Percentiles rank a stretch among this genome's conserved stretches.
Conservation (phyloP, 2,888 invertebrate species). For the Cheilosia soror region DNA sequence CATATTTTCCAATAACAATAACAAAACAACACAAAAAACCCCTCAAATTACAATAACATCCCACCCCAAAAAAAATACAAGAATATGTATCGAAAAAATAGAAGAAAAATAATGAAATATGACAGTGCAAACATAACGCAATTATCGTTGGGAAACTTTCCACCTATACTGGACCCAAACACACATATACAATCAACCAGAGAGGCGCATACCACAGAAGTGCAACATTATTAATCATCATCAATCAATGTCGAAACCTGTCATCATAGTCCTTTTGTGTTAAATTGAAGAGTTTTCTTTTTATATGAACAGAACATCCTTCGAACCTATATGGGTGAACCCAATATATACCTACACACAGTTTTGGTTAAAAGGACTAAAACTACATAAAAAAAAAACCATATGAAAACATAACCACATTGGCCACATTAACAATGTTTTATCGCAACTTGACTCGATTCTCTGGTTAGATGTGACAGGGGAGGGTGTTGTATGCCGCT, state of each 20-base stretch:
- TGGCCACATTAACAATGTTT: constrained; percentile 60
- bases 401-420: constrained; percentile 62
- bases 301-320: constrained; percentile 21
- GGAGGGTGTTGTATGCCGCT: constrained; percentile 20
- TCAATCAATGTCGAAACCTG: constrained; percentile 82
- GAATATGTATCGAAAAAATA: neutral
- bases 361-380: constrained; percentile 44
- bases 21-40: no score
- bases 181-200: neutral
- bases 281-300: constrained; percentile 54
- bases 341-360: constrained; percentile 21
- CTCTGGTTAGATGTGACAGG: constrained; percentile 7
- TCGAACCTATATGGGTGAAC: constrained; percentile 13
- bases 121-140: constrained; percentile 68
- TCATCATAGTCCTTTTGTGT: constrained; percentile 68
- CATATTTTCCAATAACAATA: neutral
- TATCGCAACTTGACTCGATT: neutral
- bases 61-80: neutral
- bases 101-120: constrained; percentile 63
- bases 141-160: constrained; percentile 54
- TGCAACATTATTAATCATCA: constrained; percentile 84
- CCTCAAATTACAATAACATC: constrained; percentile 43
- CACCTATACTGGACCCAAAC: constrained; percentile 20
- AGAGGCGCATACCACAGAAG: constrained; percentile 78
- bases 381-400: constrained; percentile 36